Evolutionary conservation across 2,113 vertebrate species (phyloP).

Genomic region (Gnathonemus echidnorhynchus): DNA sequence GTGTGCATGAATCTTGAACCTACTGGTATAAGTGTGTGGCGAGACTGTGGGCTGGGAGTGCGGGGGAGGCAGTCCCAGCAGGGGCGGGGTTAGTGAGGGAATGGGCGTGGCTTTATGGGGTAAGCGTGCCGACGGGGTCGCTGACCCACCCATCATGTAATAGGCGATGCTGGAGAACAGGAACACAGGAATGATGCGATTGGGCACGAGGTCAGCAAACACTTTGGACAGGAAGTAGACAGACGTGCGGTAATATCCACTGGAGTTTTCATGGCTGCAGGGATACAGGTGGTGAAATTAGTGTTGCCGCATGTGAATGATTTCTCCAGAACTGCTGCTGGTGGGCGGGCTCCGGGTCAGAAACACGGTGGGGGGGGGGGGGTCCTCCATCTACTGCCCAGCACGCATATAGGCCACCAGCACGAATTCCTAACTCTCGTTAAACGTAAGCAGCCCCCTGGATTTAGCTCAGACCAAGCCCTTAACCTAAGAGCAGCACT

Average conservation of each 20-base stretch:
- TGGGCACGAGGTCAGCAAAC: slow-evolving; percentile 65
- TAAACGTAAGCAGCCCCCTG: not conserved
- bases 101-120: not conserved
- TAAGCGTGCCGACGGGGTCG: too few relatives aligned
- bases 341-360: not conserved
- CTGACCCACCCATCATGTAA: slow-evolving; percentile 66
- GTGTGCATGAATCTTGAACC: too few relatives aligned
- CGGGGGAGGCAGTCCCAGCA: too few relatives aligned
- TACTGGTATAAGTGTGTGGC: too few relatives aligned
- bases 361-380: not conserved
- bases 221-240: slow-evolving; percentile 52
- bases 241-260: slow-evolving; percentile 49
- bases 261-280: slow-evolving; percentile 48
- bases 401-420: not conserved
- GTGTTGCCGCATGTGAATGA: not conserved
- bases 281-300: not conserved
- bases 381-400: not conserved
- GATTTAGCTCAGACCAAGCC: not conserved
- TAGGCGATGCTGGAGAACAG: slow-evolving; percentile 61
- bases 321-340: not conserved
- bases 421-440: not conserved
- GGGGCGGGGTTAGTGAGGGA: too few relatives aligned
- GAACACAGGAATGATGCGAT: slow-evolving; percentile 62
- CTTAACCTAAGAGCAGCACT: not conserved
- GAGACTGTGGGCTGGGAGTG: too few relatives aligned